A percentile compares a stretch with the other conserved stretches of the same genome.
Evolutionary conservation across 1,140 invertebrate species (phyloP).

Genomic region (Eriocheir sinensis): DNA sequence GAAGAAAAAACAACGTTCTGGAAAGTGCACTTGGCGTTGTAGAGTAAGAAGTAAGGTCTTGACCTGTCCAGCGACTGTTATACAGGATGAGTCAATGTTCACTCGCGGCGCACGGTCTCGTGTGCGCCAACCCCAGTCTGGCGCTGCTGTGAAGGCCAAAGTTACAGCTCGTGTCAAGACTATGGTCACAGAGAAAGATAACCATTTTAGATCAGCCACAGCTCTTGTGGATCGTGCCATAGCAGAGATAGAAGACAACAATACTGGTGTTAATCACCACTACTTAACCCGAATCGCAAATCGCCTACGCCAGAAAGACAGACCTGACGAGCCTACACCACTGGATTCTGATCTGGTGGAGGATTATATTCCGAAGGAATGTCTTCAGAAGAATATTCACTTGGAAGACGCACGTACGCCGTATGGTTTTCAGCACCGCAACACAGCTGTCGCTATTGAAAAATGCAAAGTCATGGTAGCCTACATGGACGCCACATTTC

Average conservation of each 20-base stretch:
- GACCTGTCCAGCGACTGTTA: constrained; percentile 6
- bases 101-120: neutral
- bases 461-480: neutral
- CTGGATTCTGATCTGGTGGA: neutral
- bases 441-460: neutral
- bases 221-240: too few relatives aligned
- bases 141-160: constrained; percentile 20
- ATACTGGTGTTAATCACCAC: neutral
- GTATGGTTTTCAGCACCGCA: neutral
- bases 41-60: too few relatives aligned
- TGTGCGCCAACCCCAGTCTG: constrained; percentile 6
- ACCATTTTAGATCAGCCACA: too few relatives aligned
- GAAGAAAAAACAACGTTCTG: too few relatives aligned
- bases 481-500: constrained; percentile 9
- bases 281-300: neutral
- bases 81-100: neutral
- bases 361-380: neutral
- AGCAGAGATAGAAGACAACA: too few relatives aligned
- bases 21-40: constrained; percentile 23
- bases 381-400: neutral
- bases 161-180: too few relatives aligned
- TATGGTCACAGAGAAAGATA: too few relatives aligned
- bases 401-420: neutral
- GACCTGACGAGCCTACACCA: neutral
- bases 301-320: neutral